Evolutionary conservation across 2,113 vertebrate species (phyloP), one percentile per base, ranked within the genome.

Genomic region (Paracanthobrama guichenoti): DNA sequence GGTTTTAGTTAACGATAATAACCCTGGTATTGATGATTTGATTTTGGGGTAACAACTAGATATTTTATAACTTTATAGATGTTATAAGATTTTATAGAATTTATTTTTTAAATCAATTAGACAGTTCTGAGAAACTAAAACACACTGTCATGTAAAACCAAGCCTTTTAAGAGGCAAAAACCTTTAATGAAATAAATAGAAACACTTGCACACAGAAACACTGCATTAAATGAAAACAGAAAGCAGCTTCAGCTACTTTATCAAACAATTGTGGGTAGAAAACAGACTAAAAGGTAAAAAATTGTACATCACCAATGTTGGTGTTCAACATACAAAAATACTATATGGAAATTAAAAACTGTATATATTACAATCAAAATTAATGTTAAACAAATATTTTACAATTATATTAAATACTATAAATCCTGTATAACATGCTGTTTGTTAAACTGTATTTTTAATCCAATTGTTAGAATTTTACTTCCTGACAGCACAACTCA

Each of bases 131-230:
- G 50, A 55, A 55, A 55, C 53, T 48, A 64, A 64, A 69, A 69
- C 7, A 39, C 64, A 35, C 31, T 20, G 2, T 42, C 35, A 20
- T 31, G 66, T 42, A 11, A 69, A 31, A 31, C 26, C 62, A 62
- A 48, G 60, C 12, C 31, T 35, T 67, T 53, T 14, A 50, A 57
- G 18, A n/a, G 74, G 31, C 53, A 46, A 46, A 77, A 62, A 26
- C 57, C 22, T 79, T 79, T 79, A 79, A 62, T 79, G 57, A 79
- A 79, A 79, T 79, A 79, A 79, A 79, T 79, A 79, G n/a, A 79
- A 79, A 79, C 35, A 62, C 76, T 26, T 44, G 57, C 42, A 35
- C n/a, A 62, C n/a, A 60, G 46, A 24, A 79, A 44, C 13, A 62
- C 24, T 46, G n/a, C n/a, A 62, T 26, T 62, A 26, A 62, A 62